Evolutionary conservation across 2,888 invertebrate species (phyloP), one percentile per base, ranked within the genome.

Genomic region (Patella depressa): DNA sequence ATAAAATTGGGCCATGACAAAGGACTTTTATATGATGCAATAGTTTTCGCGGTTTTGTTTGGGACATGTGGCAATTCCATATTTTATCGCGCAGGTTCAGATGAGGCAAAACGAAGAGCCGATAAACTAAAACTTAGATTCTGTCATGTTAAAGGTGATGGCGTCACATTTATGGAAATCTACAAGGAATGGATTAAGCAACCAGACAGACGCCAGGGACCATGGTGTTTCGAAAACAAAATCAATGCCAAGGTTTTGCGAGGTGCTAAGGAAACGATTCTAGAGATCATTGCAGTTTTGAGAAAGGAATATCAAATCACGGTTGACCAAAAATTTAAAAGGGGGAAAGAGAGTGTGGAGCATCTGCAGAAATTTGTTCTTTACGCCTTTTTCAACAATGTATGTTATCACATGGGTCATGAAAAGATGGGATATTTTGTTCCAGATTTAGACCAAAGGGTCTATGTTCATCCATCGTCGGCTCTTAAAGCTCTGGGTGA

Each of bases 221-320:
- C 81, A 53, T 91, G 90, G 89, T 90, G 90, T 80, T 79, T 81
- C 55, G 76, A 84, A 19, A 90, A 92, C 79, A 86, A 85, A 75
- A 86, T 92, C 59, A 91, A 91, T 81, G 88, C 86, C 17, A 90
- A 89, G 82, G 81, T 88, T 5, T 85, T 91, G 81, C 84, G 85
- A 55, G 82, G 84, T 14, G 86, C 85, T 7, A 78, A 84, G 53
- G 88, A 88, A 17, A 81, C 75, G 53, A 80, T 88, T 3, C 84
- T 83, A 19, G 90, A 90, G 74, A 81, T 86, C 12, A 53, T 79
- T 7, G 76, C 80, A 4, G 79, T 83, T 14, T 78, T 90, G 24
- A 83, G 79, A 59, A 83, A 81, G 73, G 87, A 89, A n/a, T 55
- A 81, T 17, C 72, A 80, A 7, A 59, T 79, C 14, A 77, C 81